Evolutionary conservation across 2,888 invertebrate genomes (phyloP), one percentile per base, ranked within the genome.

Genomic region (Ormyrus thymus): DNA sequence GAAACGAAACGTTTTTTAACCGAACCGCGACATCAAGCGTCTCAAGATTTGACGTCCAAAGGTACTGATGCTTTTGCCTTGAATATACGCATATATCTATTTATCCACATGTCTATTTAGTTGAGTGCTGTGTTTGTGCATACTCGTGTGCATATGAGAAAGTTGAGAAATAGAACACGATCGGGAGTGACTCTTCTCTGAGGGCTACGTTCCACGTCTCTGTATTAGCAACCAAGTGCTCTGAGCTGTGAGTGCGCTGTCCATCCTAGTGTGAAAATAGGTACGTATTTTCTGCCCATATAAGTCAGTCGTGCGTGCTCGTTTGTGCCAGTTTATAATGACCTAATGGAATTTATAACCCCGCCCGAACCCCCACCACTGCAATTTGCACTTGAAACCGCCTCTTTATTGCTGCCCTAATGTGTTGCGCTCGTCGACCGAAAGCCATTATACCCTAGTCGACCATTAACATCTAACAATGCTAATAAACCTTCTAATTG

Each of bases 281-380:
- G 81, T 81, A 81, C 70, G 81, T 81, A 81, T 81, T 68, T 29
- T 76, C 45, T 50, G 56, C 59, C 61, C 46, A 56, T 66, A 64
- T 71, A 75, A 78, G 75, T 68, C 70, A 71, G 59, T 70, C 68
- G 71, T 76, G 76, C 69, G 75, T 81, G 76, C 66, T 78, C 71
- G 78, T 81, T 75, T 81, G 81, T 81, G 70, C 72, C 77, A 81
- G 11, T 71, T 74, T 76, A 70, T 64, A 64, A 51, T 68, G 51
- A 68, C 65, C 80, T 74, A 66, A 65, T 61, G 70, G 15, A 65
- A 61, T 80, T 78, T n/a, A 29, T 29, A 29, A 61, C 61, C 65
- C 56, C 51, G 62, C 68, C 50, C 45, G 15, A 48, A 50, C 8
- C 11, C 46, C 29, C 62, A 53, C 68, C 15, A 46, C 29, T 29